Base-by-base conservation (phyloP, 1,140 invertebrate species). In the Nixonia krombeini region DNA sequence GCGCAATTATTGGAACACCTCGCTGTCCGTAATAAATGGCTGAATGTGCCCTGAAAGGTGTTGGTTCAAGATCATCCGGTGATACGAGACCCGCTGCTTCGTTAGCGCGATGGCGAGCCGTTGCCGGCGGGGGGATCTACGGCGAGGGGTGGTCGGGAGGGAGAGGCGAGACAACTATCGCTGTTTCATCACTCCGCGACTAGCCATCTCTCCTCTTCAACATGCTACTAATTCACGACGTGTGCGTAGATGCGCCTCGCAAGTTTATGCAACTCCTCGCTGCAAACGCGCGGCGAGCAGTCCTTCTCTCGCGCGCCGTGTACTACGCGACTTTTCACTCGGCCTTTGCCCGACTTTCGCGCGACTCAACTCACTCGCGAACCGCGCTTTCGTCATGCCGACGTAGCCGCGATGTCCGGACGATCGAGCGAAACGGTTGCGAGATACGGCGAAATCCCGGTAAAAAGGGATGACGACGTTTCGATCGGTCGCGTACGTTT, bases 1-100 rank as follows among this genome's bases (percentile, higher is more conserved):
- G 74, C 75, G 75, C 78, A 80, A 81, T 81, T 81, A 80, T 79
- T 80, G 65, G 70, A 81, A 80, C 73, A 73, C 72, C 70, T 75
- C 67, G 62, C 64, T 79, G 74, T 74, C 59, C 71, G 73, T 78
- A 74, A 78, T 76, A 80, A 78, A 79, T 76, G 70, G 68, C 53
- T 68, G 72, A 74, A 74, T 76, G 71, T 81, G 70, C 70, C 73
- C 75, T 75, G 75, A 77, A 78, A 80, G 79, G 77, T 80, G 77
- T 80, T 79, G 74, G 76, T 81, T 81, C 77, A 80, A 79, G 77
- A 81, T 78, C 78, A 73, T 57, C 52, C 58, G 57, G 59, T 70
- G 73, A 79, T 77, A 78, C 74, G 73, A 72, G 70, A 75, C 61
- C 63, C 51, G 50, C 46, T 47, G 65, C 63, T 64, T 72, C 63